These are phyloP conservation scores for Pseudoips prasinana DNA, from an alignment of 2,888 invertebrate species.

Conservation along the genomic window DNA sequence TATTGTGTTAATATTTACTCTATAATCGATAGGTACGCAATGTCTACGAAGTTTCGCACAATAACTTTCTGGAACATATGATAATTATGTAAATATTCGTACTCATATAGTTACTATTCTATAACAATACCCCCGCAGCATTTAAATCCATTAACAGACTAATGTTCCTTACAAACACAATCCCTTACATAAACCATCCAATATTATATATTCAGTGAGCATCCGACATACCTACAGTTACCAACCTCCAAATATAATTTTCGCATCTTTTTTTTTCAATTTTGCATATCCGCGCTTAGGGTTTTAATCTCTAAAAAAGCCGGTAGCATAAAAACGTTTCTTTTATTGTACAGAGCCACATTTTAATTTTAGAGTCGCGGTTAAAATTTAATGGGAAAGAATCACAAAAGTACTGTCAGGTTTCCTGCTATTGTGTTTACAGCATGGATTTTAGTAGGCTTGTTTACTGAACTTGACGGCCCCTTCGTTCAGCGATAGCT, in stretches of 20 bases:
- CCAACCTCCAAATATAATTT: conserved; percentile 16
- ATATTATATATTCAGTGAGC: conserved; percentile 7
- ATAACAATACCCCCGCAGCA: too few relatives aligned
- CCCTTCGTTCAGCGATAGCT: too few relatives aligned
- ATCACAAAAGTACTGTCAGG: conserved; percentile 5
- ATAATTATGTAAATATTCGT: too few relatives aligned
- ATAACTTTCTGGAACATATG: too few relatives aligned
- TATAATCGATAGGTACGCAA: too few relatives aligned
- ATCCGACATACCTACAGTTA: neutral
- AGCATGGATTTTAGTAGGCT: neutral
- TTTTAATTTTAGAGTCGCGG: conserved; percentile 24
- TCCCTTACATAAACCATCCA: neutral
- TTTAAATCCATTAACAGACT: neutral
- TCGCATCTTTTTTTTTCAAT: conserved; percentile 36
- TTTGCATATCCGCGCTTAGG: conserved; percentile 41
- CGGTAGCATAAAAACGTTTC: conserved; percentile 26
- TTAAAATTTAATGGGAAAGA: conserved; percentile 20
- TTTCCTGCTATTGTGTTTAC: neutral
- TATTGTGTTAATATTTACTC: too few relatives aligned
- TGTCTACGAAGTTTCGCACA: too few relatives aligned
- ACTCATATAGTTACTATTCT: too few relatives aligned
- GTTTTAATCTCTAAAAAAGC: conserved; percentile 38
- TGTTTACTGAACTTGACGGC: conserved; percentile 1
- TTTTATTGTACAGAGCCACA: conserved; percentile 35
- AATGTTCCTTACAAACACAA: too few relatives aligned